These are phyloP conservation scores for Heliconius eleuchia DNA, from an alignment of 1,140 invertebrate species.

Conservation along the genomic window DNA sequence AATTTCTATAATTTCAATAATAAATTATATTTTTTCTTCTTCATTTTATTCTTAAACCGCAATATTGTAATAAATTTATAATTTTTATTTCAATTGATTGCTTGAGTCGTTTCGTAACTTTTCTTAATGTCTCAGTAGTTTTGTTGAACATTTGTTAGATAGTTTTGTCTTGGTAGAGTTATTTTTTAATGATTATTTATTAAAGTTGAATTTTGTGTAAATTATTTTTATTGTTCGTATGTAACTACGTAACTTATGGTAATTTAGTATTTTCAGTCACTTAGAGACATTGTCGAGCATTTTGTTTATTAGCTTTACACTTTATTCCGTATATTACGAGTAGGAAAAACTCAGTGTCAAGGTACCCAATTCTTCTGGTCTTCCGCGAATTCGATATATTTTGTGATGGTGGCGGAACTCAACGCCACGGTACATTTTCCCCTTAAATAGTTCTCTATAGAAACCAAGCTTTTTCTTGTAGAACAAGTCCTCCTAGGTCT, in stretches of 20 bases:
- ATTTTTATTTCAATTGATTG: not conserved
- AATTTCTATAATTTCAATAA: slow-evolving; percentile 27
- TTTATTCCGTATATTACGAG: not conserved
- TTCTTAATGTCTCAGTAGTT: not conserved
- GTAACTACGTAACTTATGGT: too few species aligned
- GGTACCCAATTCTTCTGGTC: not conserved
- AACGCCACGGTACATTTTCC: not conserved
- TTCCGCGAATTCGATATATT: not conserved
- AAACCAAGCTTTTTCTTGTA: too few species aligned
- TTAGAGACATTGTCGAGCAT: too few species aligned
- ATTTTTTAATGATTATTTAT: not conserved
- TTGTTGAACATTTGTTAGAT: not conserved
- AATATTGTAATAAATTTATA: not conserved
- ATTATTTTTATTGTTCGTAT: too few species aligned
- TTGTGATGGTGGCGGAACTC: not conserved
- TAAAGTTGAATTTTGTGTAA: too few species aligned
- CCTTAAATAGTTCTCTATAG: too few species aligned
- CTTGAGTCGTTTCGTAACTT: not conserved
- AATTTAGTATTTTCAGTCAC: too few species aligned
- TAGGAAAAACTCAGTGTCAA: not conserved
- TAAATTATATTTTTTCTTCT: slow-evolving; percentile 16
- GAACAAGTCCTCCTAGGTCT: too few species aligned
- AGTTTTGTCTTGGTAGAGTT: not conserved
- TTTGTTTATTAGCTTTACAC: not conserved
- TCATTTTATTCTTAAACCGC: too few species aligned